phyloP scores from a whole-genome alignment of 92 coral and sea anemone genomes.

The Hydrozoanthus gracilis region DNA sequence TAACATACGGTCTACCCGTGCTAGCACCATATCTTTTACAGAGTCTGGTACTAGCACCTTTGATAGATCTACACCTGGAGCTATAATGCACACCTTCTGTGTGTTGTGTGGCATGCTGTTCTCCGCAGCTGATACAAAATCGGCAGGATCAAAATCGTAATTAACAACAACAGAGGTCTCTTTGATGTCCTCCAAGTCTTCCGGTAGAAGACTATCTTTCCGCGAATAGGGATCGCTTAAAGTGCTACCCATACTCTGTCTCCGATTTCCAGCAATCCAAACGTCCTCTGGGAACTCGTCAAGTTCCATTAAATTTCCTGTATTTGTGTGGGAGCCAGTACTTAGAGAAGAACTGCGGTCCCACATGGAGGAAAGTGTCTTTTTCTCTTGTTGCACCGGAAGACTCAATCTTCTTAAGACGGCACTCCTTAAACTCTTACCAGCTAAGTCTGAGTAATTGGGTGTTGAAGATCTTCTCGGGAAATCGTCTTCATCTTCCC shows the following conservation, averaged over 20 bases:
- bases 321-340: neutral
- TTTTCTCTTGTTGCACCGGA: conserved; percentile 6
- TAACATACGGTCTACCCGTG: conserved; percentile 93
- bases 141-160: conserved; percentile 54
- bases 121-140: conserved; percentile 73
- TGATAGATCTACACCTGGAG: conserved; percentile 87
- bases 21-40: conserved; percentile 97
- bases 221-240: conserved; percentile 28
- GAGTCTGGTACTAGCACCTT: conserved; percentile 93
- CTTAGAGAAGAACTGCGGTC: conserved; percentile 2
- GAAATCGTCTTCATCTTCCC: conserved; percentile 10
- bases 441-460: conserved; percentile 29
- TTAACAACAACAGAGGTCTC: neutral
- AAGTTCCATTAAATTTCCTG: conserved; percentile 5
- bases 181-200: conserved; percentile 38
- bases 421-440: conserved; percentile 6
- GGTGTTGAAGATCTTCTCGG: neutral
- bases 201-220: conserved; percentile 33
- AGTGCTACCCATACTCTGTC: conserved; percentile 18
- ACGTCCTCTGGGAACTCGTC: conserved; percentile 9
- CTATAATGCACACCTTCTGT: conserved; percentile 80
- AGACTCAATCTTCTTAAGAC: conserved; percentile 35
- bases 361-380: neutral
- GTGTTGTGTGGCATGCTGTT: conserved; percentile 83
- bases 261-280: conserved; percentile 1